Evolutionary conservation across 2,797 vertebrate genomes (phyloP), one percentile per base, ranked within the genome.

Genomic region (Chelon labrosus): DNA sequence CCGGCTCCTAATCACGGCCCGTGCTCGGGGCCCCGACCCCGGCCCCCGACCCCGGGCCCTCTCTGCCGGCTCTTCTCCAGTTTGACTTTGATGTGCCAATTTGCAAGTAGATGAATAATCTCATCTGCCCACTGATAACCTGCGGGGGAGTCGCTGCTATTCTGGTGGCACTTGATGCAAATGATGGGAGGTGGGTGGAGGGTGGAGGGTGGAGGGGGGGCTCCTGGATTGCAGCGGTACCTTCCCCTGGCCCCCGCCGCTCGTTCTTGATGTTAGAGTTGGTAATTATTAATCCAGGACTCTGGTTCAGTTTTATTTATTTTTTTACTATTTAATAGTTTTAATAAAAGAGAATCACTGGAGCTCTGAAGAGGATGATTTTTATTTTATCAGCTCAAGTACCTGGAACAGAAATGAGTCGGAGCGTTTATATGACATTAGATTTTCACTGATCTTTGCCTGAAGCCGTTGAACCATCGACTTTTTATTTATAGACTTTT

Each of bases 61-160:
- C 41, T 14, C 41, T 14, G 77, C 54, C 78, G 65, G 17, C 70
- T 79, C 82, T 87, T 85, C 90, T 90, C 92, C 94, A 84, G 94
- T 92, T 94, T 95, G 92, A 93, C 95, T 96, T 89, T 94, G 93
- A 94, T 91, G 86, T 94, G 86, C 93, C 95, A 94, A 94, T 96
- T 96, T 96, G 87, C 93, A 91, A 90, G 85, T 76, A 94, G 94
- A 96, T 96, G 95, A 96, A 91, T 95, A 94, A 95, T 96, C 93
- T 91, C 75, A 90, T 93, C 90, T 83, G 75, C 78, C 82, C 73
- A 79, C 93, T 95, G 95, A 94, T 95, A 88, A 93, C 86, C 90
- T 92, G 85, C 85, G 89, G 89, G 91, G 89, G 90, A 94, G 92
- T 96, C 85, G 82, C 91, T 89, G 93, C 87, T 89, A 69, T 91